Conservation (phyloP, 2,113 vertebrate genomes). For the Aleadryas rufinucha region DNA sequence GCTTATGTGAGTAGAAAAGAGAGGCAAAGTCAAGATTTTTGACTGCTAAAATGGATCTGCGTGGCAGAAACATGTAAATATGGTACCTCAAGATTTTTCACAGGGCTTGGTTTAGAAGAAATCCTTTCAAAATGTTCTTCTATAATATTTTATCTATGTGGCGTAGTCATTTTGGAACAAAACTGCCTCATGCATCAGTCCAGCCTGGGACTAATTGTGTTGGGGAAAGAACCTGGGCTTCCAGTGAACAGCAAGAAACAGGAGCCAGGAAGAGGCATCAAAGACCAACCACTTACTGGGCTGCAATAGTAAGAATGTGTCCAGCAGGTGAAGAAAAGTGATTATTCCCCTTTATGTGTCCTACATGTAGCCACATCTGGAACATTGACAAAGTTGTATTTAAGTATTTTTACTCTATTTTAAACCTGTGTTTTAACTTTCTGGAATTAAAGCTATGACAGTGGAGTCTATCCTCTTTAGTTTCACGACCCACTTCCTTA, state of each 20-base stretch:
- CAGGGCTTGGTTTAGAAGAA: not conserved
- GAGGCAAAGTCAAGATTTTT: not conserved
- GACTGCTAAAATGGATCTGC: not conserved
- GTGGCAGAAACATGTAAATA: not conserved
- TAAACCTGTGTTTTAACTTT: not conserved
- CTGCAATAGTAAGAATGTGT: not conserved
- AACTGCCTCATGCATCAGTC: not conserved
- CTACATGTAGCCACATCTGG: not conserved
- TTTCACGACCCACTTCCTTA: not conserved
- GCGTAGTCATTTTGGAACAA: not conserved
- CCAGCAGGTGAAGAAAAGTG: not conserved
- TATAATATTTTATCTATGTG: not conserved
- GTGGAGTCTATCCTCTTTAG: not conserved
- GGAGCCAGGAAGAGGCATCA: not conserved
- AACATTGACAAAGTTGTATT: not conserved
- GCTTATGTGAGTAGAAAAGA: not conserved
- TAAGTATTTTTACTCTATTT: not conserved
- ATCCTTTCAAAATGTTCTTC: not conserved
- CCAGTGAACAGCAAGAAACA: not conserved
- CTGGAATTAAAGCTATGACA: not conserved
- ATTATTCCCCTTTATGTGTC: not conserved
- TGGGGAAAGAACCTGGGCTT: not conserved
- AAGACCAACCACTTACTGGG: not conserved
- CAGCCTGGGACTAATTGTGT: not conserved
- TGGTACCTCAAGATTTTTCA: not conserved